Evolutionary conservation across 2,888 invertebrate species (phyloP).

Genomic region (Aspidiotus rigidus): DNA sequence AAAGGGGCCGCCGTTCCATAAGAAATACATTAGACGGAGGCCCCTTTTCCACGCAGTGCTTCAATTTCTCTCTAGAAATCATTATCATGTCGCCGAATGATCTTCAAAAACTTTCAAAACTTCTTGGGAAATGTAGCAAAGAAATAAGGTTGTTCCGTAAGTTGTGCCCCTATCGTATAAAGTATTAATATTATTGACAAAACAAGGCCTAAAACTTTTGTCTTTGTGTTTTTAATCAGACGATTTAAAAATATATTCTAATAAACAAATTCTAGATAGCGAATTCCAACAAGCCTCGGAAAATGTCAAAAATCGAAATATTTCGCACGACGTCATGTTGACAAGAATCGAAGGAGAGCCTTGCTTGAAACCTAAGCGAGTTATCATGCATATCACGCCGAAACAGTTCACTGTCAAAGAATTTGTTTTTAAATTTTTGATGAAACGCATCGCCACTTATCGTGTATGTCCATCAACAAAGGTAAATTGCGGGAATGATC

Average conservation of each 20-base stretch:
- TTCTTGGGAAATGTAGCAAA: too few relatives aligned
- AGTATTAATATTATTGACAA: too few relatives aligned
- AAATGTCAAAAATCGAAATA: conserved; percentile 75
- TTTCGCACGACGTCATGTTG: conserved; percentile 76
- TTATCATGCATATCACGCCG: conserved; percentile 80
- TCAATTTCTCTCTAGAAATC: too few relatives aligned
- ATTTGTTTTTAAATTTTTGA: conserved; percentile 84
- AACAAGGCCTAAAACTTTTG: too few relatives aligned
- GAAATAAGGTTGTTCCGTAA: too few relatives aligned
- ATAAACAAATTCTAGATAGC: conserved; percentile 49
- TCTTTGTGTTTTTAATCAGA: too few relatives aligned
- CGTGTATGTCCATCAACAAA: conserved; percentile 89
- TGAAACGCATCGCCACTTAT: conserved; percentile 82
- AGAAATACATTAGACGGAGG: too few relatives aligned
- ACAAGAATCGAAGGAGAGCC: conserved; percentile 54
- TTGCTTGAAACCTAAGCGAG: conserved; percentile 69
- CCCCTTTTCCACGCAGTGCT: too few relatives aligned
- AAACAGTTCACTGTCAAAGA: conserved; percentile 89
- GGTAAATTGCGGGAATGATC: conserved; percentile 48
- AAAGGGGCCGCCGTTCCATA: too few relatives aligned
- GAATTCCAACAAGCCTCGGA: conserved; percentile 78
- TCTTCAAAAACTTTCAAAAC: too few relatives aligned
- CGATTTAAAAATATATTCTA: not conserved
- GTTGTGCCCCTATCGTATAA: too few relatives aligned
- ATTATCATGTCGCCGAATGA: too few relatives aligned